These are phyloP conservation scores for Cheilosia scutellata DNA, from an alignment of 2,888 invertebrate species.

Conservation along the genomic window DNA sequence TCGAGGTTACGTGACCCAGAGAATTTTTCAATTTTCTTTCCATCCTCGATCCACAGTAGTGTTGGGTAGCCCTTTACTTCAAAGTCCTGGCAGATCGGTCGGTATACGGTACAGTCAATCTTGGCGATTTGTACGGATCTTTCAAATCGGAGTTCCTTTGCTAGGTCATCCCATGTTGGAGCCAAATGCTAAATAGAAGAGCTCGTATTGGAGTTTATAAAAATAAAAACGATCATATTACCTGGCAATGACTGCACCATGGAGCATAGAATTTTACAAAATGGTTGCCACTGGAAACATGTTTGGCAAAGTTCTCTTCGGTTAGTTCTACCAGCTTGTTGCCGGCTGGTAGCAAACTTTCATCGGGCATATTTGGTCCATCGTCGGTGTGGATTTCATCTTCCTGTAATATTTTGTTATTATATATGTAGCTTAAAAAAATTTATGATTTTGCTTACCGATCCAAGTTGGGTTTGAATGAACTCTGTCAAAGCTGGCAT, in stretches of 20 bases:
- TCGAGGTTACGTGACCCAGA: slow-evolving; percentile 88
- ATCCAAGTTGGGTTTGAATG: slow-evolving; percentile 89
- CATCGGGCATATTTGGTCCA: slow-evolving; percentile 29
- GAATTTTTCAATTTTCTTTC: slow-evolving; percentile 93
- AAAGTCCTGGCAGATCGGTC: slow-evolving; percentile 90
- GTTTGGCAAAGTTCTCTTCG: slow-evolving; percentile 90
- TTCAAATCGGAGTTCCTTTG: slow-evolving; percentile 88
- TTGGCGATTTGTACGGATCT: slow-evolving; percentile 90
- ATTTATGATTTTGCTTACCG: slow-evolving; percentile 77
- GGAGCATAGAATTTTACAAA: slow-evolving; percentile 97
- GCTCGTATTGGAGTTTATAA: not conserved
- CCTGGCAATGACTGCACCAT: slow-evolving; percentile 96
- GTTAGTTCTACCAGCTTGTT: slow-evolving; percentile 88
- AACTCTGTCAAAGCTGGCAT: slow-evolving; percentile 90
- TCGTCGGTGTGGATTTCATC: slow-evolving; percentile 70
- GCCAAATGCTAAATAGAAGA: slow-evolving; percentile 87
- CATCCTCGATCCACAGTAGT: slow-evolving; percentile 94
- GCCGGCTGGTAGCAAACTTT: slow-evolving; percentile 7
- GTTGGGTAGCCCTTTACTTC: slow-evolving; percentile 95
- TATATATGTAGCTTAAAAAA: not conserved
- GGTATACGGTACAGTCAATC: slow-evolving; percentile 93
- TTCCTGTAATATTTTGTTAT: slow-evolving; percentile 25
- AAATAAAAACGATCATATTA: slow-evolving; percentile 79
- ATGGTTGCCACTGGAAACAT: slow-evolving; percentile 90
- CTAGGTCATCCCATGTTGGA: slow-evolving; percentile 93